Base-by-base conservation (phyloP, 2,797 vertebrate genomes). In the Cryptoprocta ferox region DNA sequence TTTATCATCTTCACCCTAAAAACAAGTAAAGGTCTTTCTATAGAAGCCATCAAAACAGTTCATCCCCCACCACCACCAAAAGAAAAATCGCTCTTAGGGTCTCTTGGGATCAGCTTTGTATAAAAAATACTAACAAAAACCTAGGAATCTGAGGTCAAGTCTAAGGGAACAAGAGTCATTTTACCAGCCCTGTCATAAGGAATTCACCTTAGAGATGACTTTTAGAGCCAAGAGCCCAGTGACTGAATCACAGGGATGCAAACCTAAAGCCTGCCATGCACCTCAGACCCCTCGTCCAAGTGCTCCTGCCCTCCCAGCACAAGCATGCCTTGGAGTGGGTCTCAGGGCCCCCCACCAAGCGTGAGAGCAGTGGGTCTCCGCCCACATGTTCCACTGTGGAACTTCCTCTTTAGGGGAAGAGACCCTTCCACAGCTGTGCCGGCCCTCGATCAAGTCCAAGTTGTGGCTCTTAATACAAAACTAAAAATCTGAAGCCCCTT, bases 1-100 rank as follows among this genome's bases (percentile, higher is more conserved):
- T 76, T 50, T 92, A 97, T 97, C 97, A 89, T 97, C 97, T 93
- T 93, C 94, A 75, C 94, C 89, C 95, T 96, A 75, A 88, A 92
- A 84, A 97, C 92, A 86, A 91, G 95, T 80, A 97, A 95, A 66
- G 48, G 16, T 80, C 89, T 87, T 70, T 13, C 96, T 91, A 97
- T 82, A 0, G 28, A 93, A 76, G 37, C 32, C 78, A 7, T 19
- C 93, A 95, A 94, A 48, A 61, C 0, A 95, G 73, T 87, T 96
- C 21, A 0, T n/a, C 1, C 18, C 12, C 28, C n/a, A 0, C 21
- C 39, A 37, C 10, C 53, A 32, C 48, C 50, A 50, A 21, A 75
- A 26, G 50, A 28, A 9, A 26, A 50, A 61, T 26, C 21, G 13
- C 19, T 86, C 50, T 53, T 1, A 68, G 50, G 32, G 65, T 39